A percentile compares a stretch with the other conserved stretches of the same genome.
Conservation (phyloP, 2,797 vertebrate species). For the Rhinella marina region DNA sequence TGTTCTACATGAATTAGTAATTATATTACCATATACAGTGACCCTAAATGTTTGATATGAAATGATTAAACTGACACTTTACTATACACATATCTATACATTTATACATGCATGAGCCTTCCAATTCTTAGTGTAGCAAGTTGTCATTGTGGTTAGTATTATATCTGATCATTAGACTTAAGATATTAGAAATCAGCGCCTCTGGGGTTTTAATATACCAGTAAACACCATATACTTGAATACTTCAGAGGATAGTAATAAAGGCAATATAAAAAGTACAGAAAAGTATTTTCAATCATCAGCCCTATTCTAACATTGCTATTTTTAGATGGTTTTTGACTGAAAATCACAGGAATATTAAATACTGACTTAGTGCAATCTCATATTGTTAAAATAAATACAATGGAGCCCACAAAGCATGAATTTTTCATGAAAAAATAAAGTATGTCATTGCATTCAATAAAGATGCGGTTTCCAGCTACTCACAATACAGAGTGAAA, state of each 20-base stretch:
- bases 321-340: constrained; percentile 13
- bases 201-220: constrained; percentile 37
- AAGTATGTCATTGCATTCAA: constrained; percentile 15
- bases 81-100: not conserved
- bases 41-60: no score
- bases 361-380: constrained; percentile 28
- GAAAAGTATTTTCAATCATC: constrained; percentile 22
- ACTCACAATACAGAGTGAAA: not conserved
- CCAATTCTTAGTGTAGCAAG: not conserved
- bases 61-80: not conserved
- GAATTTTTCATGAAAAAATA: constrained; percentile 40
- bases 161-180: constrained; percentile 16
- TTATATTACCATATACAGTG: no score
- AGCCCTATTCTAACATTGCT: not conserved
- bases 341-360: not conserved
- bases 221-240: constrained; percentile 12
- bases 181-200: constrained; percentile 16
- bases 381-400: constrained; percentile 34
- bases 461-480: constrained; percentile 5
- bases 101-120: not conserved
- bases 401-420: constrained; percentile 13
- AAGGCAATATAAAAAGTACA: constrained; percentile 9
- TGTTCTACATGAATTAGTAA: no score
- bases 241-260: constrained; percentile 16
- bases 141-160: not conserved